Base-by-base conservation (phyloP, 2,797 vertebrate genomes). In the Phoxinus dragarum region DNA sequence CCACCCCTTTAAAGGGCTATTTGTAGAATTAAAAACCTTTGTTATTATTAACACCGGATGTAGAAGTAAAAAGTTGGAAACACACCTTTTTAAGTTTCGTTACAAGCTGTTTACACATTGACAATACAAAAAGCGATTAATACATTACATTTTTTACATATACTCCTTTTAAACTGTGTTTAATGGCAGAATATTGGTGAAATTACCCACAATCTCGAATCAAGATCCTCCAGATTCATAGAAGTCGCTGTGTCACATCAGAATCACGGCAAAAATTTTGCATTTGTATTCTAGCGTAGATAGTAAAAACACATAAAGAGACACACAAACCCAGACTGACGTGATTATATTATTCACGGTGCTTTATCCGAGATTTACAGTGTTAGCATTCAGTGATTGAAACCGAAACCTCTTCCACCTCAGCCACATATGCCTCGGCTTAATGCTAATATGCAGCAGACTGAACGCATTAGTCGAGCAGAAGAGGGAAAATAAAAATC, bases 371-470 rank as follows among this genome's bases (percentile, higher is more conserved):
- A 66, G 59, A 66, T 79, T 31, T 66, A 61, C 76, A 78, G 76
- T 64, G 56, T 61, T 78, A 6, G 36, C 56, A 61, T 64, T 52
- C 80, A 71, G 34, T 71, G 67, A 71, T 42, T 27, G 16, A 71
- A 40, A 42, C 23, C 40, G 36, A 81, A 54, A 40, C 66, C 66
- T 81, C 79, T 16, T 81, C 34, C 31, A 69, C 66, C 64, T 80
- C 64, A 7, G 49, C 21, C 27, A 69, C 61, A 56, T 19, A 27
- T 56, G 67, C 23, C 5, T 7, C 6, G 1, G 49, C 49, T 71
- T 27, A 81, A 5, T 38, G 34, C 34, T 81, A 69, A 69, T 69
- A 69, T 54, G 21, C 64, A 68, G 47, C 80, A 81, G 80, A 54
- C 47, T 71, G 61, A 69, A 38, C 5, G 36, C 67, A 40, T 56